These are phyloP conservation scores for Amazona finschi DNA, from an alignment of 2,797 vertebrate genomes.

Conservation along the genomic window DNA sequence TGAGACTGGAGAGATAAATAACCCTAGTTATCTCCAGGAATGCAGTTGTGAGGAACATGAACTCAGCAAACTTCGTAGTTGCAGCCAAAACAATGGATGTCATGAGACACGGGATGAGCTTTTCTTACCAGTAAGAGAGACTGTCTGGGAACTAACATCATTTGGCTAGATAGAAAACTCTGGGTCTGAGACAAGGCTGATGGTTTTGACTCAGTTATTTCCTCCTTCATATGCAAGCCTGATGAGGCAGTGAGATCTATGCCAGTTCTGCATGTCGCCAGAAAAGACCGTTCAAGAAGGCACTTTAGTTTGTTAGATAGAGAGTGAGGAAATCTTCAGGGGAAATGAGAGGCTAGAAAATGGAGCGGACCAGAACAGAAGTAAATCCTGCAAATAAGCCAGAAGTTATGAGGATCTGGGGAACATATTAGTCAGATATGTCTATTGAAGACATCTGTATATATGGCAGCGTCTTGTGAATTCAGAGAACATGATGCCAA, in stretches of 20 bases:
- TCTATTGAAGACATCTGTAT: constrained; percentile 61
- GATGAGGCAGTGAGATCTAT: background rate
- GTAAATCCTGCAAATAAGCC: constrained; percentile 37
- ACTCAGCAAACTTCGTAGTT: background rate
- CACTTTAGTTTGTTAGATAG: background rate
- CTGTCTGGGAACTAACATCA: constrained; percentile 19
- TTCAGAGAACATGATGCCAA: constrained; percentile 26
- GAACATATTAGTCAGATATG: constrained; percentile 48
- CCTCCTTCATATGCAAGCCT: background rate
- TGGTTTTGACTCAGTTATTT: constrained; percentile 2
- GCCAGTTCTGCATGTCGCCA: background rate
- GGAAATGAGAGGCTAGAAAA: constrained; percentile 19
- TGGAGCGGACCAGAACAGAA: constrained; percentile 49
- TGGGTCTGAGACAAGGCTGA: background rate
- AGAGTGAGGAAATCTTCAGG: background rate
- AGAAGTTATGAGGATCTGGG: constrained; percentile 34
- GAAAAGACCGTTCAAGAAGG: background rate
- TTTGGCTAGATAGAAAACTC: constrained; percentile 8
- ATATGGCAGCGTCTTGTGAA: constrained; percentile 44
- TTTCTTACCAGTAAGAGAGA: constrained; percentile 16
- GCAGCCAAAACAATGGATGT: background rate
- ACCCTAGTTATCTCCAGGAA: background rate
- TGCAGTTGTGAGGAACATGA: rapidly evolving
- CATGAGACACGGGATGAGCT: background rate
- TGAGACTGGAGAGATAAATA: background rate